A percentile compares a stretch with the other conserved stretches of the same genome.
phyloP scores from a whole-genome alignment of 2,797 vertebrate species.

The Buphagus erythrorhynchus region DNA sequence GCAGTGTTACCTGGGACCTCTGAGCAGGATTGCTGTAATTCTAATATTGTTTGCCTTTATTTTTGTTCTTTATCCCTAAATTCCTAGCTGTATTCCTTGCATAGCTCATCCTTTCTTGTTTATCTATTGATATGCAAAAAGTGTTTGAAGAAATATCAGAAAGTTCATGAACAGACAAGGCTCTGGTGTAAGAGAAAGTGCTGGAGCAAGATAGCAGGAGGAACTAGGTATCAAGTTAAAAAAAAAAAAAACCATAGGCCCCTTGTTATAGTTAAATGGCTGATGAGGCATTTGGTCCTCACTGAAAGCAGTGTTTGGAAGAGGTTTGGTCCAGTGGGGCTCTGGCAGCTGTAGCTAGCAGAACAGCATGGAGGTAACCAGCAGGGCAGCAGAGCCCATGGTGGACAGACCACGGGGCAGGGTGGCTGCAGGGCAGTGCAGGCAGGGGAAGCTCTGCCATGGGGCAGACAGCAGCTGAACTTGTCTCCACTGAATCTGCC shows the following conservation, averaged over 20 bases:
- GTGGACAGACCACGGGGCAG: neutral
- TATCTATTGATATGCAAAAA: neutral
- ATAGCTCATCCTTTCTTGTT: neutral
- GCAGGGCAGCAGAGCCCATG: accelerated
- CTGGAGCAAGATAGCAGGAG: neutral
- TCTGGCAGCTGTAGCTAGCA: neutral
- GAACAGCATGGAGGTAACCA: neutral
- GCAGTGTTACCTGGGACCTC: neutral
- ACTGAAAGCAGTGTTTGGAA: neutral
- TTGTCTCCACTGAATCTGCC: neutral
- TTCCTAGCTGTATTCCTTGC: neutral
- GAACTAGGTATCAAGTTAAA: neutral
- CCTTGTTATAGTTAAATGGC: neutral
- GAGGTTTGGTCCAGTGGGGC: neutral
- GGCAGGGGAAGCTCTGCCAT: neutral
- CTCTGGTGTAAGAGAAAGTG: neutral
- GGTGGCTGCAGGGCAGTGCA: neutral
- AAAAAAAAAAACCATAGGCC: neutral
- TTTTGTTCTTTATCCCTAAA: neutral
- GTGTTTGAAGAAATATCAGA: neutral
- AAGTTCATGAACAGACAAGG: neutral
- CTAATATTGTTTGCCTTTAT: neutral
- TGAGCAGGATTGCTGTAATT: neutral
- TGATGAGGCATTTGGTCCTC: neutral
- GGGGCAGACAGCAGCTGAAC: neutral